phyloP scores from a whole-genome alignment of 1,140 invertebrate genomes.

The Lamellibrachia luymesi region DNA sequence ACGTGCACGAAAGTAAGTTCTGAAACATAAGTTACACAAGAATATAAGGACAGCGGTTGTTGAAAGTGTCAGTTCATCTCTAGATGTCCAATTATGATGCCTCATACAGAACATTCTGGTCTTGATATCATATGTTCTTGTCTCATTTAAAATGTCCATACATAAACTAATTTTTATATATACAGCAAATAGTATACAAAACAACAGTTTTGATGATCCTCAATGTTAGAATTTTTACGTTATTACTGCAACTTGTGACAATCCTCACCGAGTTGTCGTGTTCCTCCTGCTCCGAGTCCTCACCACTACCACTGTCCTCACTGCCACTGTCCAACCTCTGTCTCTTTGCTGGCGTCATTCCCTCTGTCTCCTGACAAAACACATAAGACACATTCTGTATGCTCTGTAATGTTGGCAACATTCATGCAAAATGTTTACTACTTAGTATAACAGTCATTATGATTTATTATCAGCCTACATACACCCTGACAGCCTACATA shows the following conservation, averaged over 20 bases:
- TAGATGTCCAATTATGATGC: neutral
- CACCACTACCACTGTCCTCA: neutral
- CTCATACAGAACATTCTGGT: neutral
- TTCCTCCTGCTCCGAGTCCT: neutral
- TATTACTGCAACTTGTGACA: neutral
- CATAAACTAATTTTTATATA: too few relatives aligned
- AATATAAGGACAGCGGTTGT: neutral
- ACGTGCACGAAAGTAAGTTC: slow-evolving; percentile 5
- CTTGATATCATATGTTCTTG: neutral
- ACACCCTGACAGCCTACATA: too few relatives aligned
- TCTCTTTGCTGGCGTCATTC: neutral
- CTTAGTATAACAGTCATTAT: too few relatives aligned
- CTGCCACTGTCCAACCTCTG: neutral
- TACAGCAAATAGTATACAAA: too few relatives aligned
- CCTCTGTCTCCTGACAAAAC: neutral
- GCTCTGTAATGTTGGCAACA: neutral
- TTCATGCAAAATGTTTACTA: too few relatives aligned
- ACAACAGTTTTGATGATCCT: too few relatives aligned
- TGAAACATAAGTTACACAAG: neutral
- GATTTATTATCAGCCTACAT: too few relatives aligned
- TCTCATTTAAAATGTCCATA: too few relatives aligned
- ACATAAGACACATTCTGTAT: neutral
- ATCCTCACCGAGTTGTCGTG: neutral
- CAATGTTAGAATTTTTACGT: too few relatives aligned
- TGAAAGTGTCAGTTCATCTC: neutral